A percentile compares a stretch with the other conserved stretches of the same genome.
These are phyloP conservation scores for Scolopax rusticola DNA, from an alignment of 2,797 vertebrate genomes.

Conservation along the genomic window DNA sequence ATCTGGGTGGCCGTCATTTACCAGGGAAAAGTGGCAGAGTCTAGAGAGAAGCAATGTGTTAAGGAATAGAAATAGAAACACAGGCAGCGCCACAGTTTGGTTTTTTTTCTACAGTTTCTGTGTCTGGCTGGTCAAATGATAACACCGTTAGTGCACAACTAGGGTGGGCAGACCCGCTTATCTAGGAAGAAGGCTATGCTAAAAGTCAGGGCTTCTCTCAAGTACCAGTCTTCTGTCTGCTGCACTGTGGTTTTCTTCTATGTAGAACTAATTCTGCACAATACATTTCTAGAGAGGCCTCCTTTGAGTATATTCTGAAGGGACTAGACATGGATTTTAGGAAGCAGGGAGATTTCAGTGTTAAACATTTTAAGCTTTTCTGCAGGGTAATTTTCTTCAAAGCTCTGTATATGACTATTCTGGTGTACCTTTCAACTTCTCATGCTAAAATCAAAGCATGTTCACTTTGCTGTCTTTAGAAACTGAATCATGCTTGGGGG, in stretches of 20 bases:
- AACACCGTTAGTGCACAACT: neutral
- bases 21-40: neutral
- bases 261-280: neutral
- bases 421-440: slow-evolving; percentile 41
- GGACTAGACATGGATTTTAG: slow-evolving; percentile 12
- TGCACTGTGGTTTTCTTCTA: neutral
- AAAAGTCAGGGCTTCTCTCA: slow-evolving; percentile 9
- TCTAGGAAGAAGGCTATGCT: neutral
- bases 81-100: rapidly evolving
- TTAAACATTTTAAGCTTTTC: slow-evolving; percentile 58
- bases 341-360: slow-evolving; percentile 17
- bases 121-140: neutral
- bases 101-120: neutral
- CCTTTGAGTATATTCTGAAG: slow-evolving; percentile 24
- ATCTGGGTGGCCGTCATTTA: neutral
- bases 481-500: neutral
- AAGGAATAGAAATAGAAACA: neutral
- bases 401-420: slow-evolving; percentile 25
- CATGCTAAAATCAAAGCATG: slow-evolving; percentile 54
- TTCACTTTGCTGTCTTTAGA: slow-evolving; percentile 37
- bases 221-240: neutral
- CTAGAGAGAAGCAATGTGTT: neutral
- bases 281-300: neutral
- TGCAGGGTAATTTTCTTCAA: slow-evolving; percentile 31
- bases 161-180: neutral